Conservation (phyloP, 2,888 invertebrate species). For the Catocala sponsa region DNA sequence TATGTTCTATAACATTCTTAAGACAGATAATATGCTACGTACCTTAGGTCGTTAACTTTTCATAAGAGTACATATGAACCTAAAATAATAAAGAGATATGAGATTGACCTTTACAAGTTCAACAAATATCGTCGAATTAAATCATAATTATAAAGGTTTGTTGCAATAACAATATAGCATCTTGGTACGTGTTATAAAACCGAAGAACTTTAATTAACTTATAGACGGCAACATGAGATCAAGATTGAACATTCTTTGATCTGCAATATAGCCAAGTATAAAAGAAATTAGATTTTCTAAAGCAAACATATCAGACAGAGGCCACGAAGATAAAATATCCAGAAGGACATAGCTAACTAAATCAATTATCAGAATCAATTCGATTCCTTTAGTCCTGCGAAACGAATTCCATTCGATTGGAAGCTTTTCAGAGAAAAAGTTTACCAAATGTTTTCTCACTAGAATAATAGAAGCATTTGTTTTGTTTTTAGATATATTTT, state of each 20-base stretch:
- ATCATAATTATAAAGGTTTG: too few species aligned
- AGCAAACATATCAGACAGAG: conserved; percentile 33
- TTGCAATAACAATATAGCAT: neutral
- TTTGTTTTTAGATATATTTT: neutral
- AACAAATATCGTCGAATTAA: neutral
- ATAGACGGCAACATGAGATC: conserved; percentile 1
- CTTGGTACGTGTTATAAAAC: neutral
- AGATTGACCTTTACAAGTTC: neutral
- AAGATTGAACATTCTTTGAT: conserved; percentile 7
- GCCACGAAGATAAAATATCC: conserved; percentile 31
- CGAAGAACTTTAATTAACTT: conserved; percentile 11
- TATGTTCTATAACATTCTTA: neutral
- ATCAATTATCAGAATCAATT: conserved; percentile 52
- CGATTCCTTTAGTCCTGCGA: conserved; percentile 42
- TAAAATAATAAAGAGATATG: conserved; percentile 2
- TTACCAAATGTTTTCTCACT: conserved; percentile 15
- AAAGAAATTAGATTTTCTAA: conserved; percentile 35
- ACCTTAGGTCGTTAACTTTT: neutral
- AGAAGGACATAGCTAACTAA: conserved; percentile 45
- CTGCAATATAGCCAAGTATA: conserved; percentile 11
- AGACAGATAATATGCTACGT: neutral
- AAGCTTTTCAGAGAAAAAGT: conserved; percentile 36
- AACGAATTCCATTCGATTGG: conserved; percentile 28
- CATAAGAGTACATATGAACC: neutral
- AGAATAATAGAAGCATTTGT: neutral